Evolutionary conservation across 2,113 vertebrate genomes (phyloP).

Genomic region (Tamias sibiricus): DNA sequence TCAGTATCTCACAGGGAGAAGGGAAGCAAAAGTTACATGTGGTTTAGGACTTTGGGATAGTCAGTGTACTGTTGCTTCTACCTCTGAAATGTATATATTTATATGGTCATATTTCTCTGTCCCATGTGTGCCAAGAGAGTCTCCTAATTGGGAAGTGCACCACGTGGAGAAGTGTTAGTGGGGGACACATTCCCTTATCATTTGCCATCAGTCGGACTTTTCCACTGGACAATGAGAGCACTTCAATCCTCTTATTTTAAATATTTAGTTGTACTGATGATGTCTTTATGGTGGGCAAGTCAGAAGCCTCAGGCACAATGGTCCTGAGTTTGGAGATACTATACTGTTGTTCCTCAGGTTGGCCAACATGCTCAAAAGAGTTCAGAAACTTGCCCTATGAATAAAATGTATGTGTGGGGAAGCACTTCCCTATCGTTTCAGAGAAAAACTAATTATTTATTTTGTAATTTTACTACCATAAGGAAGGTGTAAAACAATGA

Average conservation of each 20-base stretch:
- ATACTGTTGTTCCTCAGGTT: not conserved
- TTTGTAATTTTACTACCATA: not conserved
- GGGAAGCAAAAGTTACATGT: not conserved
- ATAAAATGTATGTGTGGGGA: no score
- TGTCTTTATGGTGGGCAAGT: not conserved
- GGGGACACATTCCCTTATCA: no score
- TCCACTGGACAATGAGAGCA: no score
- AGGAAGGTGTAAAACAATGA: not conserved
- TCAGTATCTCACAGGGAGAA: not conserved
- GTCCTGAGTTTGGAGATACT: not conserved
- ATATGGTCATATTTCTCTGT: not conserved
- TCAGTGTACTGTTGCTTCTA: rapidly evolving
- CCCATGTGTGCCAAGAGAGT: rapidly evolving
- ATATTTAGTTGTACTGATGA: rapidly evolving
- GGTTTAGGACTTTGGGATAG: not conserved
- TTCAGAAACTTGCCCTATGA: not conserved
- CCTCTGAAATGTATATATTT: rapidly evolving
- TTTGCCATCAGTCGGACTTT: no score
- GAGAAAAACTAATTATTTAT: not conserved
- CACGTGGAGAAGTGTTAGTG: no score
- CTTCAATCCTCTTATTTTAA: not conserved
- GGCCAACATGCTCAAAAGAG: not conserved
- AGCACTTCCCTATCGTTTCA: no score
- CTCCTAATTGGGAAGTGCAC: not conserved
- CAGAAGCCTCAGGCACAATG: not conserved